Evolutionary conservation across 2,888 invertebrate species (phyloP).

Genomic region (Esperia sulphurella): DNA sequence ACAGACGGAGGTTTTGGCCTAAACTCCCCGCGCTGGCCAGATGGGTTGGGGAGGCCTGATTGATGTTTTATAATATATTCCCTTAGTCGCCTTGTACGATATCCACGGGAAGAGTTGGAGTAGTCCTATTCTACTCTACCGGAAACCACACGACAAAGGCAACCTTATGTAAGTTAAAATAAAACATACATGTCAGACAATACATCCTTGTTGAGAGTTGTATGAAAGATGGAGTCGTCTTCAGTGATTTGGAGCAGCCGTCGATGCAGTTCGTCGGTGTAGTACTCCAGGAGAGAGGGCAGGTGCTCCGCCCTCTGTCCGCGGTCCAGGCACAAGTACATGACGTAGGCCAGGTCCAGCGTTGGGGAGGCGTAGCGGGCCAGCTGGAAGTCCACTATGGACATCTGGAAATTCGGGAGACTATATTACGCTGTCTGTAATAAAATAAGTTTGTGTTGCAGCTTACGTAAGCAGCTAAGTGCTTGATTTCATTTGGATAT

Average conservation of each 20-base stretch:
- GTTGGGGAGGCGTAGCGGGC: constrained; percentile 85
- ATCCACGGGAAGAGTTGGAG: too few species aligned
- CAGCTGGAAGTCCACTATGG: constrained; percentile 85
- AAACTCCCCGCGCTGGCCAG: too few species aligned
- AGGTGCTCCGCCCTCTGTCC: constrained; percentile 80
- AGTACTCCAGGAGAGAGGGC: constrained; percentile 77
- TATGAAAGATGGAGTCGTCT: constrained; percentile 50
- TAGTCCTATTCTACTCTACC: too few species aligned
- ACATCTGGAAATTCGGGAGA: constrained; percentile 77
- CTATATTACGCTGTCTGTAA: too few species aligned
- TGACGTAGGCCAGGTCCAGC: constrained; percentile 82
- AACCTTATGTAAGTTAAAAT: too few species aligned
- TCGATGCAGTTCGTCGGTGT: constrained; percentile 78
- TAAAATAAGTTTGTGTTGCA: too few species aligned
- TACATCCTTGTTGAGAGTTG: constrained; percentile 65
- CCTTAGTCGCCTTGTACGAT: too few species aligned
- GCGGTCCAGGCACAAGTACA: constrained; percentile 83
- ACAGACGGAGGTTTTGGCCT: too few species aligned
- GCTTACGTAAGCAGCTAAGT: too few species aligned
- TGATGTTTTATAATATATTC: too few species aligned
- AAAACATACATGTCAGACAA: constrained; percentile 76
- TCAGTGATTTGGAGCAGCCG: constrained; percentile 77
- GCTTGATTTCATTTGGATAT: too few species aligned
- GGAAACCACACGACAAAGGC: not conserved
- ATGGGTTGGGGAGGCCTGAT: too few species aligned